phyloP scores from a whole-genome alignment of 1,140 invertebrate species.

The Adelges cooleyi region DNA sequence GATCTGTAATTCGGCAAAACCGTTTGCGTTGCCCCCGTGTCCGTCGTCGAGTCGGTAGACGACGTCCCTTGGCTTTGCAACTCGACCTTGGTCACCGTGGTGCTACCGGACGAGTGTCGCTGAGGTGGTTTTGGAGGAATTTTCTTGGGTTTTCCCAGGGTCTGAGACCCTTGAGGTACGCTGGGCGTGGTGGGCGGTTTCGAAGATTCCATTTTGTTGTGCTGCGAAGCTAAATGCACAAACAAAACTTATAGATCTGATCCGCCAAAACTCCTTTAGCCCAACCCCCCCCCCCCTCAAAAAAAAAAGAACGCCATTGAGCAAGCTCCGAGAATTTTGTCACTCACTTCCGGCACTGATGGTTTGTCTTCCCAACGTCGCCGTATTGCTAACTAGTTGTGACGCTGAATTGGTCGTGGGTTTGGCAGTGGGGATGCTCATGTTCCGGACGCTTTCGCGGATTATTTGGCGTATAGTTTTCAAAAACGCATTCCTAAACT shows the following conservation, averaged over 20 bases:
- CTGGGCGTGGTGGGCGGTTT: slow-evolving; percentile 34
- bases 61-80: slow-evolving; percentile 20
- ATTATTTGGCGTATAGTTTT: slow-evolving; percentile 94
- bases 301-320: no score
- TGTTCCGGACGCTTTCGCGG: slow-evolving; percentile 84
- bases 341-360: slow-evolving; percentile 29
- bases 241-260: neutral
- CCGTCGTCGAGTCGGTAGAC: slow-evolving; percentile 16
- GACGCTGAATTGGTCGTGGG: slow-evolving; percentile 41
- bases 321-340: neutral
- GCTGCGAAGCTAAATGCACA: no score
- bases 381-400: slow-evolving; percentile 33
- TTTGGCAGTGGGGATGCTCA: slow-evolving; percentile 78
- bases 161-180: slow-evolving; percentile 41
- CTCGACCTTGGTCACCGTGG: slow-evolving; percentile 43
- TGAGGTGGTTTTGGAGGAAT: slow-evolving; percentile 46
- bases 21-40: slow-evolving; percentile 12
- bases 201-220: neutral
- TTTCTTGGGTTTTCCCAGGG: slow-evolving; percentile 39
- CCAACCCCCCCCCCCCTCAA: no score
- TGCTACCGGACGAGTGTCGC: slow-evolving; percentile 75
- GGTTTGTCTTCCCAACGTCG: slow-evolving; percentile 33
- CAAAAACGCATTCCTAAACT: slow-evolving; percentile 90
- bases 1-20: slow-evolving; percentile 17
- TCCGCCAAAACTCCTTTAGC: no score